Base-by-base conservation (phyloP, 2,888 invertebrate genomes). In the Agriopis marginaria region DNA sequence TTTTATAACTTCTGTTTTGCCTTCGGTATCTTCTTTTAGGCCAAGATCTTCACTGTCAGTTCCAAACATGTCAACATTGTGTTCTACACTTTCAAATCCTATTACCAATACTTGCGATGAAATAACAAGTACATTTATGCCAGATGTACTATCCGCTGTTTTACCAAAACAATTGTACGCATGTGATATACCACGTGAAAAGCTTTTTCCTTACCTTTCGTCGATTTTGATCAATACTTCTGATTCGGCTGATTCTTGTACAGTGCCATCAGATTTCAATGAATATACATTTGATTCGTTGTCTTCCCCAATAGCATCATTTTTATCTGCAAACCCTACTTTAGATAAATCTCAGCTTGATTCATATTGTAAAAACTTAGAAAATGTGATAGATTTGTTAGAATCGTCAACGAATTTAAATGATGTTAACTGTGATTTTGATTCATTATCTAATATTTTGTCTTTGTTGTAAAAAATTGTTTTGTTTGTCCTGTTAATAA, bases 341-440 rank as follows among this genome's bases (percentile, higher is more conserved):
- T 40, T 67, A 54, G 42, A 63, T 17, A 44, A 47, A 32, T 17
- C 44, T n/a, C 39, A 55, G 7, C 11, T 68, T 0, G 55, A 60
- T 39, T 39, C 23, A 10, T 59, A 39, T 50, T 68, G 63, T 54
- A 45, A 55, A 32, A 60, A 64, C 14, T 44, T 64, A 49, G 55
- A 60, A 60, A 64, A 23, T 12, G 42, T 60, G 6, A 54, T 63
- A 12, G 32, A 53, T 12, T 10, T 64, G 23, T 60, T 63, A 23
- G 63, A 68, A 17, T 54, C 54, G 7, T 64, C 63, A n/a, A 59
- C 61, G 50, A 44, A 49, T 60, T 17, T 60, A 1, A 50, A 50
- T 7, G 59, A 63, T 0, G n/a, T 12, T 3, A 17, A 49, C 17
- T 68, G 51, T 58, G 47, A 59, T 54, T 42, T 53, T 5, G 7